Conservation (phyloP, 1,140 invertebrate genomes). For the Bursaphelenchus mucronatus region DNA sequence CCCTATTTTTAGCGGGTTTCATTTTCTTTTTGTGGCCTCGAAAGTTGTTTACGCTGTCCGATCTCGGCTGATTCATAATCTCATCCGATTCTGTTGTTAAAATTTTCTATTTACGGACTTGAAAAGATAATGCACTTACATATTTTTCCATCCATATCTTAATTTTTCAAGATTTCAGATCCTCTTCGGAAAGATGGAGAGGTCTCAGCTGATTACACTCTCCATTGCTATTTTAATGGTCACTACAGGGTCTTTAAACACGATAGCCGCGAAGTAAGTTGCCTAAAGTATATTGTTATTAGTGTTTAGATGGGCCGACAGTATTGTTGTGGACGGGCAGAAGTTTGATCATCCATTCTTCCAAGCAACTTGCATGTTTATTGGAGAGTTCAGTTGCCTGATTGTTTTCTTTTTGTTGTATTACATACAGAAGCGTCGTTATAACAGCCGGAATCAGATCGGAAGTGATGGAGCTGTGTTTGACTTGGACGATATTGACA, state of each 20-base stretch:
- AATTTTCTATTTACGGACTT: too few relatives aligned
- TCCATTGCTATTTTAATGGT: slow-evolving; percentile 25
- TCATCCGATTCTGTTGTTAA: too few relatives aligned
- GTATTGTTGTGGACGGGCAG: slow-evolving; percentile 49
- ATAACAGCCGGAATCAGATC: slow-evolving; percentile 20
- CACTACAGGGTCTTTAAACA: slow-evolving; percentile 54
- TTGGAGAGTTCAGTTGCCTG: slow-evolving; percentile 58
- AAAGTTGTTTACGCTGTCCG: too few relatives aligned
- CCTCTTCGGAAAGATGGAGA: background rate
- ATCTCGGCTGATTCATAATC: too few relatives aligned
- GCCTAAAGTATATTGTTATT: slow-evolving; percentile 7
- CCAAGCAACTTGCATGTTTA: slow-evolving; percentile 58
- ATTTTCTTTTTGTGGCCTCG: too few relatives aligned
- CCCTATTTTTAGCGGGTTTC: too few relatives aligned
- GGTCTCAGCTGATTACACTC: background rate
- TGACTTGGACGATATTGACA: slow-evolving; percentile 45
- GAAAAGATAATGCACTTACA: too few relatives aligned
- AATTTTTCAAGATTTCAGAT: too few relatives aligned
- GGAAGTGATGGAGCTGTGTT: slow-evolving; percentile 37
- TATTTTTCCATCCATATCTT: too few relatives aligned
- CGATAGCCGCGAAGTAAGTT: slow-evolving; percentile 56
- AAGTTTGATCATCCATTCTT: slow-evolving; percentile 59
- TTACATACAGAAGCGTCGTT: slow-evolving; percentile 28
- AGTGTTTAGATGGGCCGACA: slow-evolving; percentile 55
- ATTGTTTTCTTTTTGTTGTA: slow-evolving; percentile 52